phyloP scores from a whole-genome alignment of 2,113 vertebrate genomes.

The rabbit (Oryctolagus cuniculus) region mOryCun1.1 NC_091435.1:53967001-53967500 shows the following conservation, averaged over 20 bases:
- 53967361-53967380: conserved; percentile 85
- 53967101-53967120: conserved; percentile 82
- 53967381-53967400: conserved; percentile 84
- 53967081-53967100: conserved; percentile 80
- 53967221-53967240: conserved; percentile 59
- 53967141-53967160: conserved; percentile 76
- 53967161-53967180: conserved; percentile 70
- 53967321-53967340: conserved; percentile 78
- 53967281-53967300: conserved; percentile 66
- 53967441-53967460: conserved; percentile 77
- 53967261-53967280: conserved; percentile 53
- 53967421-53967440: conserved; percentile 84
- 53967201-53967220: conserved; percentile 56
- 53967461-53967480: conserved; percentile 71
- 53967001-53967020: conserved; percentile 46
- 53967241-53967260: conserved; percentile 42
- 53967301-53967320: conserved; percentile 80
- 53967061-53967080: conserved; percentile 77
- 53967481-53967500: conserved; percentile 71
- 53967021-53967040: conserved; percentile 67
- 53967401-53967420: conserved; percentile 85
- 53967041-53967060: conserved; percentile 59
- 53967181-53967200: conserved; percentile 71
- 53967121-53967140: conserved; percentile 79
- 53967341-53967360: conserved; percentile 81